These are phyloP conservation scores for Zhengitettix transpicula DNA, from an alignment of 2,888 invertebrate species.

Conservation along the genomic window DNA sequence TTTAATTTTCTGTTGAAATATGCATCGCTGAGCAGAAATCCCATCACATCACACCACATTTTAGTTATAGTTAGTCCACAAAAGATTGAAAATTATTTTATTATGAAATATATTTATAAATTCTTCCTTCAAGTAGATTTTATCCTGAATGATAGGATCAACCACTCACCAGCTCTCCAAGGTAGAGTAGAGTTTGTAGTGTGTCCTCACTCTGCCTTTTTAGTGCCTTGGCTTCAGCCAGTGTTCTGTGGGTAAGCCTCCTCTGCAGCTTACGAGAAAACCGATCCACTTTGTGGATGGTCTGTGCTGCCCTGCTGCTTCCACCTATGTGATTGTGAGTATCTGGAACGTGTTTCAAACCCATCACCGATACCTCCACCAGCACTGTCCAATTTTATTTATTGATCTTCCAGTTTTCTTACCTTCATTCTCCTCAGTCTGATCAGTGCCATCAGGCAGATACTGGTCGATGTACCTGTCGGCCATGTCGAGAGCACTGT, in stretches of 20 bases:
- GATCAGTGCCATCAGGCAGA: constrained; percentile 46
- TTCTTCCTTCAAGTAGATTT: too few relatives aligned
- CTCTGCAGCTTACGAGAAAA: constrained; percentile 61
- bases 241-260: constrained; percentile 56
- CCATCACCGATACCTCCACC: too few relatives aligned
- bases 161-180: constrained; percentile 53
- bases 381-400: too few relatives aligned
- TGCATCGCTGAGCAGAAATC: too few relatives aligned
- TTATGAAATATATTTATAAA: too few relatives aligned
- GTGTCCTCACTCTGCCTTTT: constrained; percentile 60
- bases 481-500: constrained; percentile 57
- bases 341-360: too few relatives aligned
- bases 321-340: constrained; percentile 10
- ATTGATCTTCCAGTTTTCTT: neutral
- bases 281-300: constrained; percentile 61
- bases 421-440: constrained; percentile 21
- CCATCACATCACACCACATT: too few relatives aligned
- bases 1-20: too few relatives aligned
- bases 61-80: too few relatives aligned
- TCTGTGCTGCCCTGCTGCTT: constrained; percentile 46
- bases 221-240: constrained; percentile 63
- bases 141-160: too few relatives aligned
- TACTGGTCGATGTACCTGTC: constrained; percentile 72
- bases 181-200: constrained; percentile 58
- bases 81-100: too few relatives aligned